Conservation (phyloP, 2,888 invertebrate genomes). For the Eueremaeus valkanovi region DNA sequence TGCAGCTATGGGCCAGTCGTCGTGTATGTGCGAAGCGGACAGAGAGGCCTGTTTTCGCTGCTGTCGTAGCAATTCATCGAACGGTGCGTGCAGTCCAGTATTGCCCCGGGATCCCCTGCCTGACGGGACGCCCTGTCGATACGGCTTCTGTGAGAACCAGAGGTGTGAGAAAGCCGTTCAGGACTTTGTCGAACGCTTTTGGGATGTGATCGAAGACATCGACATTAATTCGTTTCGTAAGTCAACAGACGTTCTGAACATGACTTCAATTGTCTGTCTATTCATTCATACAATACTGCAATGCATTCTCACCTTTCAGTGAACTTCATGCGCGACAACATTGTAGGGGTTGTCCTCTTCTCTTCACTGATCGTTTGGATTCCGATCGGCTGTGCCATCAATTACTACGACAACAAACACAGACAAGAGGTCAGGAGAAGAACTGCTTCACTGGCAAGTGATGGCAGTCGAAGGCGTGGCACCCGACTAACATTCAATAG, state of each 20-base stretch:
- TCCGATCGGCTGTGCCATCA: constrained; percentile 76
- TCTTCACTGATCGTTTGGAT: constrained; percentile 91
- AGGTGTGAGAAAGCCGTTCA: constrained; percentile 89
- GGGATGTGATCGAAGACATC: constrained; percentile 95
- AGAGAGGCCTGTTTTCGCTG: constrained; percentile 89
- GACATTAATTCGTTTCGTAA: constrained; percentile 78
- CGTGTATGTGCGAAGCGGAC: constrained; percentile 95
- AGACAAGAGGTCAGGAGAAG: not conserved
- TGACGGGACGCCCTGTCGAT: constrained; percentile 91
- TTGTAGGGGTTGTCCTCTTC: constrained; percentile 86
- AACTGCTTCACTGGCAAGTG: not conserved
- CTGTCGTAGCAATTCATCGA: constrained; percentile 71
- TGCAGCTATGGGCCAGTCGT: constrained; percentile 84
- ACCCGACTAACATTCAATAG: not conserved
- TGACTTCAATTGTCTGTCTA: not conserved
- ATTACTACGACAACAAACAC: constrained; percentile 61
- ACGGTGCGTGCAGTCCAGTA: constrained; percentile 85
- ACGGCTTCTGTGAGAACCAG: constrained; percentile 95
- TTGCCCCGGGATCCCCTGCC: constrained; percentile 81
- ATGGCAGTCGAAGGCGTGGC: not conserved
- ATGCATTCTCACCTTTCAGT: constrained; percentile 52
- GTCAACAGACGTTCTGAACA: constrained; percentile 40
- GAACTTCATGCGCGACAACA: constrained; percentile 82
- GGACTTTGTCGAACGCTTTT: constrained; percentile 91
- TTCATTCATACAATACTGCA: not conserved